Base-by-base conservation (phyloP, 2,113 vertebrate species). In the Scolopax mira region DNA sequence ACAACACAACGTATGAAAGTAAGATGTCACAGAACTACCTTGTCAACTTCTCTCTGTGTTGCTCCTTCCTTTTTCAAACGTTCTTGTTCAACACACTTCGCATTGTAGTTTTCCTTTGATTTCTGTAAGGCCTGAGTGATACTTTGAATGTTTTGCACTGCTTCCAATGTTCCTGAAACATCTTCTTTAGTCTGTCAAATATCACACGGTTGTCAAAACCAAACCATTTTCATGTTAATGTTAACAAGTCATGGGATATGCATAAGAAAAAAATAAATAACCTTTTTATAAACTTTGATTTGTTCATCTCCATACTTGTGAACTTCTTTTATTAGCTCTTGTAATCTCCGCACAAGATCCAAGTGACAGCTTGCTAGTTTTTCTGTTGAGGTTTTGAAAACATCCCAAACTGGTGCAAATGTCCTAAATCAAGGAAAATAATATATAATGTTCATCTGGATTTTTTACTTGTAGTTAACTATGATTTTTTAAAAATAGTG, bases 291-390 rank as follows among this genome's bases (percentile, higher is more conserved):
- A 88, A 99, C 97, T 97, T 99, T 99, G 95, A 99, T 98, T 97
- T 99, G 99, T 80, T 99, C 99, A 77, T 99, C 99, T 89, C 99
- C 99, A 79, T 99, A 99, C 82, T 99, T 99, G 90, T 99, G 99
- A 84, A 99, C 99, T 96, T 99, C 99, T 94, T 99, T 99, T 96
- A 99, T 99, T 89, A 99, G 98, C 31, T 99, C 99, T 91, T 99
- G 99, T 67, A 99, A 98, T 94, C 99, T 99, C 92, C 98, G 98
- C 94, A 99, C 98, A 44, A 99, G 98, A 89, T 99, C 99, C 98
- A 99, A 98, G 97, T 99, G 99, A 97, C 99, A 99, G 74, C 96
- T 97, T 93, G 99, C 99, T 96, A 99, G 97, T 96, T 99, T 99
- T 97, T 99, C 99, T 37, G 99, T 99, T 51, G 99, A 99, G 44